Evolutionary conservation across 2,888 invertebrate species (phyloP).

Genomic region (Perizoma affinitatum): DNA sequence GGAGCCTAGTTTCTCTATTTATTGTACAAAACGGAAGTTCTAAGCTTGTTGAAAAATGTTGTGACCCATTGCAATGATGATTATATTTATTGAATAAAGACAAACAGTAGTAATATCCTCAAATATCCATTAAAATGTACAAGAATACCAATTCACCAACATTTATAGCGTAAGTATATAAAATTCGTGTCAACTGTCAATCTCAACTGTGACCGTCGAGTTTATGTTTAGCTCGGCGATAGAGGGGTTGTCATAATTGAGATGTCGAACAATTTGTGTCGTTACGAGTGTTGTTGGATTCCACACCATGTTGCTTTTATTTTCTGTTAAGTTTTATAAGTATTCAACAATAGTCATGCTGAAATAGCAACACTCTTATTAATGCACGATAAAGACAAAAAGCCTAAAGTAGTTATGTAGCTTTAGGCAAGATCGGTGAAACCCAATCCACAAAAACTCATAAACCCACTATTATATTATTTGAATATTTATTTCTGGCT

Average conservation of each 20-base stretch:
- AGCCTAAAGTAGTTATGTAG: too few relatives aligned
- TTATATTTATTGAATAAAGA: not conserved
- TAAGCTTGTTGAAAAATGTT: too few relatives aligned
- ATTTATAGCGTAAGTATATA: conserved; percentile 16
- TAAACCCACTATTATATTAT: conserved; percentile 22
- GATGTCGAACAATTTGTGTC: conserved; percentile 39
- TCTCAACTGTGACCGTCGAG: conserved; percentile 33
- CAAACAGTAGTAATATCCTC: conserved; percentile 1
- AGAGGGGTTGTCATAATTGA: conserved; percentile 36
- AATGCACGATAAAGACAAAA: too few relatives aligned
- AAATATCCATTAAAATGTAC: not conserved
- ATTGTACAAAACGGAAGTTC: too few relatives aligned
- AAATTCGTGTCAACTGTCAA: conserved; percentile 20
- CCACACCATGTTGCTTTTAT: conserved; percentile 23
- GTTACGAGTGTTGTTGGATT: conserved; percentile 36
- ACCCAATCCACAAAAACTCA: conserved; percentile 21
- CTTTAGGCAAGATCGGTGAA: conserved; percentile 23
- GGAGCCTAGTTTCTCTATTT: too few relatives aligned
- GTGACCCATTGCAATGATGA: too few relatives aligned
- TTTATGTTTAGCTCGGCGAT: conserved; percentile 36
- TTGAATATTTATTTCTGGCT: conserved; percentile 21
- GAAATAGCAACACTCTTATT: not conserved
- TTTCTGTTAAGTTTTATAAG: conserved; percentile 16
- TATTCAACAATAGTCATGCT: conserved; percentile 10
- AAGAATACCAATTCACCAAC: conserved; percentile 14